Base-by-base conservation (phyloP, 2,797 vertebrate species). In the Clangula hyemalis region DNA sequence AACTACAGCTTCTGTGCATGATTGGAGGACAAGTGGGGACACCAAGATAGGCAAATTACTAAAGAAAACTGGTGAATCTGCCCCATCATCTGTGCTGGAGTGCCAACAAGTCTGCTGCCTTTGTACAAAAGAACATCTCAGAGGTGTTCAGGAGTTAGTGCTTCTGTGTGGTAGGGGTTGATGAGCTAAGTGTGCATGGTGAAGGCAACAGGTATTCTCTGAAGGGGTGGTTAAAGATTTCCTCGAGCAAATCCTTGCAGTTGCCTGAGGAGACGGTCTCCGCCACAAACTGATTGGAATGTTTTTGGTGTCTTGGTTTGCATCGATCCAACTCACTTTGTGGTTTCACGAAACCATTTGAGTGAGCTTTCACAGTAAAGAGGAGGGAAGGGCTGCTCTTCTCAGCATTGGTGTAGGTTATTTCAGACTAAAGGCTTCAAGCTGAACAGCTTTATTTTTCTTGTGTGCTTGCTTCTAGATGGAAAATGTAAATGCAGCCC, bases 251-350 rank as follows among this genome's bases (percentile, higher is more conserved):
- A 41, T 27, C 32, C n/a, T 39, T 20, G 20, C 61, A 4, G 7
- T 8, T 83, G 53, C 41, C 61, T 20, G 0, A 0, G 14, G 51
- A 53, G n/a, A 8, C 30, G n/a, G 27, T 72, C 58, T 57, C 11
- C 51, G 68, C 39, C 0, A 0, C 34, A 6, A 7, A 2, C 28
- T 28, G 4, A 2, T 7, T 19, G 71, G 20, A 11, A 15, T 12
- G 30, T 45, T 15, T 43, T 2, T n/a, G 8, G 22, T 53, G 41
- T 28, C 41, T 39, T 49, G 15, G 25, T 45, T 58, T 80, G 32
- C 38, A 45, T 76, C 68, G 39, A 36, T 70, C 43, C 1, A 4
- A 17, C 69, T 41, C 51, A 4, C 32, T 8, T 24, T 1, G 1
- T 12, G 43, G 15, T 41, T 74, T 34, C 32, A 4, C 25, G 30